A percentile compares a stretch with the other conserved stretches of the same genome.
phyloP scores from a whole-genome alignment of 35 echinoderm and acorn worm species.

The Acanthaster planci region DNA sequence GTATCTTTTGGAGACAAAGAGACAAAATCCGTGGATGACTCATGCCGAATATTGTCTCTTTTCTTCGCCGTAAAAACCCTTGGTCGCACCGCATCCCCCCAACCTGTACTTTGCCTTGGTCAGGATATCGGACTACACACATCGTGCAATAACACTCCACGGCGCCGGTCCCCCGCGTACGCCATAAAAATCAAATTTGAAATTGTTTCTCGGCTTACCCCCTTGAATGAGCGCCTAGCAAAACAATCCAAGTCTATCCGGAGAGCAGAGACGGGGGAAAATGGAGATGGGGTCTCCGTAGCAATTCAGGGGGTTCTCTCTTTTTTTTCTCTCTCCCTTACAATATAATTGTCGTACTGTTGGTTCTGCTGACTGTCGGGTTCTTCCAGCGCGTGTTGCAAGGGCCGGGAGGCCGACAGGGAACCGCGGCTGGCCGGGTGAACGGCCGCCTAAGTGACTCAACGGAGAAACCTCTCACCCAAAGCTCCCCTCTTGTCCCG shows the following conservation, averaged over 20 bases:
- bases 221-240: constrained; percentile 17
- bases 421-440: background rate
- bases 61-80: too few relatives aligned
- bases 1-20: too few relatives aligned
- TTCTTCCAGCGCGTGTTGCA: background rate
- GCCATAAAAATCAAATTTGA: constrained; percentile 26
- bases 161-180: constrained; percentile 8
- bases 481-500: background rate
- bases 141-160: background rate
- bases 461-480: background rate
- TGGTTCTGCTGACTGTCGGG: background rate
- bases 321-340: too few relatives aligned
- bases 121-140: background rate
- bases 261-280: background rate
- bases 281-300: background rate
- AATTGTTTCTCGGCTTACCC: constrained; percentile 31
- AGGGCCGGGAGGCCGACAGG: background rate
- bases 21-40: too few relatives aligned
- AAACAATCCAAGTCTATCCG: constrained; percentile 9
- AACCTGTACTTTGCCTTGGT: background rate
- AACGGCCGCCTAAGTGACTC: constrained; percentile 18
- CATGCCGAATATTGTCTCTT: too few relatives aligned
- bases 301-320: background rate
- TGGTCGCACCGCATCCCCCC: background rate
- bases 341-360: background rate